These are phyloP conservation scores for Brienomyrus longianalis DNA, from an alignment of 2,113 vertebrate species.

Conservation along the genomic window DNA sequence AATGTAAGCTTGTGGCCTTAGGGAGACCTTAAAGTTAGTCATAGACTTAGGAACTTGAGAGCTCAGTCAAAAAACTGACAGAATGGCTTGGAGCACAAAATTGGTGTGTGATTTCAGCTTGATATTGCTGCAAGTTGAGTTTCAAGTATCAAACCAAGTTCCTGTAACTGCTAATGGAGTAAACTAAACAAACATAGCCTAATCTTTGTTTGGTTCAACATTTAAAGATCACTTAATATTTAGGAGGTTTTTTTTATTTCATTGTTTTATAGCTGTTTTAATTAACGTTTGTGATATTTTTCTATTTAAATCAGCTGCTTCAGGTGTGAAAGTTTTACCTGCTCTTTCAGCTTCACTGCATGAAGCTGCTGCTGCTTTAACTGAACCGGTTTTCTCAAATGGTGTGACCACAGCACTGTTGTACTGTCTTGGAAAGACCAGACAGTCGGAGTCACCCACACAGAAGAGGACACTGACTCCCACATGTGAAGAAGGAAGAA, in stretches of 20 bases:
- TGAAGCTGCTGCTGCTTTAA: background rate
- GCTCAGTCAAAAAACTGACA: background rate
- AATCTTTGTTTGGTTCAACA: background rate
- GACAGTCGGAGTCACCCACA: background rate
- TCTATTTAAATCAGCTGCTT: background rate
- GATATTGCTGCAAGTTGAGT: background rate
- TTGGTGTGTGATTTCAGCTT: background rate
- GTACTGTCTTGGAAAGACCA: background rate
- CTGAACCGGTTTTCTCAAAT: background rate
- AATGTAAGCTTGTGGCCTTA: background rate
- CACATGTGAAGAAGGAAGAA: background rate
- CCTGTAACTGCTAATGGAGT: background rate
- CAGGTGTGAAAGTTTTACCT: background rate
- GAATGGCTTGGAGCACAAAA: background rate
- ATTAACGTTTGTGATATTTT: background rate
- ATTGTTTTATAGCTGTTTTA: background rate
- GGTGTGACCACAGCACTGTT: background rate
- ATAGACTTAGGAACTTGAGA: background rate
- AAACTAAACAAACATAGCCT: background rate
- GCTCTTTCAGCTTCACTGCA: background rate
- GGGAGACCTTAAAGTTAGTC: background rate
- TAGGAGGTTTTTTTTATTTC: background rate
- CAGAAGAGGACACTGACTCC: background rate
- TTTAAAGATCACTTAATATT: background rate
- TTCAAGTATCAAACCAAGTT: background rate